A percentile compares a stretch with the other conserved stretches of the same genome.
These are phyloP conservation scores for Dryocosmus kuriphilus DNA, from an alignment of 2,888 invertebrate genomes.

Conservation along the genomic window DNA sequence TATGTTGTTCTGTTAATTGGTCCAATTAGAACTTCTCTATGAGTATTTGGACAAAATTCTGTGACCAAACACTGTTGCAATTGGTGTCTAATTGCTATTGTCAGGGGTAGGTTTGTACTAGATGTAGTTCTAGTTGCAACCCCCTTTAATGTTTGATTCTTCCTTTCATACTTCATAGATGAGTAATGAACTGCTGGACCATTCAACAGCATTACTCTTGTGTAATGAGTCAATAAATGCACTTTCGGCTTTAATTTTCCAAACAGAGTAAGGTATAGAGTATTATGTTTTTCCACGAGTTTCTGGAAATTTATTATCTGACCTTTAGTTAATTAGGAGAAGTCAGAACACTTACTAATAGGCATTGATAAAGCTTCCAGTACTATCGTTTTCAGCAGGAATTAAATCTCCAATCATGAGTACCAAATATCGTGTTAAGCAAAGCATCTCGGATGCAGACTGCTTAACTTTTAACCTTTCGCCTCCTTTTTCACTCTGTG, in stretches of 20 bases:
- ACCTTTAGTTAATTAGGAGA: slow-evolving; percentile 41
- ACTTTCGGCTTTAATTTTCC: slow-evolving; percentile 47
- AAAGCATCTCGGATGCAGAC: slow-evolving; percentile 46
- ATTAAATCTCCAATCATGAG: slow-evolving; percentile 48
- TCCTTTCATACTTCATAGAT: slow-evolving; percentile 47
- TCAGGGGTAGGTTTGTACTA: slow-evolving; percentile 44
- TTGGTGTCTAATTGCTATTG: slow-evolving; percentile 46
- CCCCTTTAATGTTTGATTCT: slow-evolving; percentile 48
- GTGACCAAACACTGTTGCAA: slow-evolving; percentile 43
- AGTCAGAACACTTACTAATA: slow-evolving; percentile 44
- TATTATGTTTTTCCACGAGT: slow-evolving; percentile 40
- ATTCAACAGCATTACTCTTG: slow-evolving; percentile 41
- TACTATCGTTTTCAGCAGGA: slow-evolving; percentile 24
- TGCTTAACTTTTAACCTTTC: slow-evolving; percentile 35
- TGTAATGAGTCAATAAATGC: slow-evolving; percentile 46
- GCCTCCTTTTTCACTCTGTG: slow-evolving; percentile 29
- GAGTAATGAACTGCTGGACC: slow-evolving; percentile 46
- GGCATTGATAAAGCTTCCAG: slow-evolving; percentile 42
- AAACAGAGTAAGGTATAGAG: slow-evolving; percentile 44
- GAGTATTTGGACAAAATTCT: slow-evolving; percentile 29
- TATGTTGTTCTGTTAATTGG: slow-evolving; percentile 14
- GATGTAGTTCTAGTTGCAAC: slow-evolving; percentile 40
- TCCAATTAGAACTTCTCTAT: slow-evolving; percentile 33
- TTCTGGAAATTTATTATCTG: slow-evolving; percentile 40
- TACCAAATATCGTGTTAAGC: slow-evolving; percentile 48